Percentiles rank a stretch among this genome's conserved stretches.
phyloP scores from a whole-genome alignment of 2,888 invertebrate species.

The Drosophila sordidula region DNA sequence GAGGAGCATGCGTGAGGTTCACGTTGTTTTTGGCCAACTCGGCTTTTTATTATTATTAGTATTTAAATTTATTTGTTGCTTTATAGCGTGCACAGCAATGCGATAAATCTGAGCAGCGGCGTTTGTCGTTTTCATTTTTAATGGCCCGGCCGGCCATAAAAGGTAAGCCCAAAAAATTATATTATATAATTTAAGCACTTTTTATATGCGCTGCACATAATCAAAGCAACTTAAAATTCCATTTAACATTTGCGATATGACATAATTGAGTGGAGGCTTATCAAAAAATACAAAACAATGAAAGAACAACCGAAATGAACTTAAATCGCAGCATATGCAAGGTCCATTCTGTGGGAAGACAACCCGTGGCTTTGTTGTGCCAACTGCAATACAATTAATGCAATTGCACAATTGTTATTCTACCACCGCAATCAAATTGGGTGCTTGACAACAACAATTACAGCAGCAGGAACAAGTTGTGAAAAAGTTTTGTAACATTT shows the following conservation, averaged over 20 bases:
- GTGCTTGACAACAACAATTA: slow-evolving; percentile 18
- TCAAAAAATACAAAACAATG: slow-evolving; percentile 10
- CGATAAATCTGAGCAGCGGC: slow-evolving; percentile 73
- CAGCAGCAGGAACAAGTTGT: slow-evolving; percentile 21
- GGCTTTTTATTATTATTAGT: slow-evolving; percentile 77
- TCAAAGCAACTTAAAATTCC: slow-evolving; percentile 74
- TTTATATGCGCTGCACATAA: slow-evolving; percentile 55
- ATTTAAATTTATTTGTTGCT: slow-evolving; percentile 80
- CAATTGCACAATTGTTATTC: slow-evolving; percentile 76
- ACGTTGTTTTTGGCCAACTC: slow-evolving; percentile 29
- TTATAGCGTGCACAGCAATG: slow-evolving; percentile 73
- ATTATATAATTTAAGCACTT: slow-evolving; percentile 48
- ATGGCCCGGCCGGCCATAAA: slow-evolving; percentile 65
- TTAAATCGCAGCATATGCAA: slow-evolving; percentile 69
- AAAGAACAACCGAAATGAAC: background rate
- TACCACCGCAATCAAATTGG: slow-evolving; percentile 9
- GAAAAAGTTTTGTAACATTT: slow-evolving; percentile 73
- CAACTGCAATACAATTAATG: slow-evolving; percentile 71
- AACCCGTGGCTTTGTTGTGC: slow-evolving; percentile 63
- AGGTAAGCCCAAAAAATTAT: slow-evolving; percentile 75
- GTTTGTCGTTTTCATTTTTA: slow-evolving; percentile 66
- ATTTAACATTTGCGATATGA: slow-evolving; percentile 75
- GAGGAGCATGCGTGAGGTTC: slow-evolving; percentile 59
- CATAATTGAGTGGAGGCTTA: slow-evolving; percentile 71
- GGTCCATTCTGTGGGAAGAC: slow-evolving; percentile 55